These are phyloP conservation scores for Crypturellus undulatus DNA, from an alignment of 2,113 vertebrate genomes.

Conservation along the genomic window DNA sequence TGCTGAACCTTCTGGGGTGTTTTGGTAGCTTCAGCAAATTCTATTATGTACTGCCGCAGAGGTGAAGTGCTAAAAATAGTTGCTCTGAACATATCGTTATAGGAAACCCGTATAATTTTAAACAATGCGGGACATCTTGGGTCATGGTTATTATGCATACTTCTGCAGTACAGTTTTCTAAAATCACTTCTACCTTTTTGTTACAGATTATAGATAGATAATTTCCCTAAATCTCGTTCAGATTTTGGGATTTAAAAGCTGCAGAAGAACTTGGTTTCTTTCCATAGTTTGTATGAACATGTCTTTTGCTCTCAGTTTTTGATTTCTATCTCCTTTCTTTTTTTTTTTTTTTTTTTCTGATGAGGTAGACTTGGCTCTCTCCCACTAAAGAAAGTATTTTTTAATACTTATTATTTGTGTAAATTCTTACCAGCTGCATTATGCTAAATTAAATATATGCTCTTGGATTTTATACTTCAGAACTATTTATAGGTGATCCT, in stretches of 20 bases:
- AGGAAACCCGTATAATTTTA: background rate
- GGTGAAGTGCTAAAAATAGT: background rate
- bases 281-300: background rate
- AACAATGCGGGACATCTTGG: background rate
- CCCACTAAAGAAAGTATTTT: background rate
- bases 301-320: background rate
- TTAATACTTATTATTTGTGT: background rate
- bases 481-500: background rate
- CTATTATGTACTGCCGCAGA: background rate
- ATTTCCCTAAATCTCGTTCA: background rate
- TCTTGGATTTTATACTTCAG: background rate
- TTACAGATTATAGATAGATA: background rate
- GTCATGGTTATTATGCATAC: background rate
- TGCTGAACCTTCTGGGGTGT: background rate
- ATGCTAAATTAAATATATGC: background rate
- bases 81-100: rapidly evolving
- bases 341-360: background rate
- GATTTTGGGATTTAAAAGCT: background rate
- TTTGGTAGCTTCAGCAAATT: slow-evolving; percentile 23
- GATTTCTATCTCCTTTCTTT: background rate
- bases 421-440: background rate
- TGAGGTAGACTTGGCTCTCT: background rate
- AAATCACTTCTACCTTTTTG: background rate
- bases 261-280: background rate
- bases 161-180: background rate